phyloP scores from a whole-genome alignment of 35 echinoderm and acorn worm genomes.

The Eucidaris tribuloides region DNA sequence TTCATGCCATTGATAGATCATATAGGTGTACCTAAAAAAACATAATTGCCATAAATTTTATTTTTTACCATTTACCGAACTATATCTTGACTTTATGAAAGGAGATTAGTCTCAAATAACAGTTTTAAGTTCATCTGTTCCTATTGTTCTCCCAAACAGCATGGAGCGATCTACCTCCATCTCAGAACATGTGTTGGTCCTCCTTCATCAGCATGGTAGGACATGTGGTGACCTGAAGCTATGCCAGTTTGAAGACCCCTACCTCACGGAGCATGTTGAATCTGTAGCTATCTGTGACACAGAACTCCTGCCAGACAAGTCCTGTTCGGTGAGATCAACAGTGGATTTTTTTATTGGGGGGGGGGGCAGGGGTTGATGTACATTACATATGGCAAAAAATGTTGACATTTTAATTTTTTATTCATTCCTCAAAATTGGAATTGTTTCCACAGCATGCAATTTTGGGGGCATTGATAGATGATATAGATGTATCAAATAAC shows the following conservation, averaged over 20 bases:
- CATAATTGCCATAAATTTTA: neutral
- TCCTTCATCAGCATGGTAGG: slow-evolving; percentile 47
- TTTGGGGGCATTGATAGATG: no score
- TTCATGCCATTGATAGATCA: neutral
- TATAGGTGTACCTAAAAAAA: neutral
- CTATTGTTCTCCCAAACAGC: slow-evolving; percentile 39
- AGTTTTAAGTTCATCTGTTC: neutral
- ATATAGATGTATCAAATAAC: no score
- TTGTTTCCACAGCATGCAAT: no score
- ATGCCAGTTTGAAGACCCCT: slow-evolving; percentile 79
- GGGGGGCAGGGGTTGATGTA: no score
- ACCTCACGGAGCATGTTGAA: slow-evolving; percentile 78
- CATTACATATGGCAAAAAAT: no score
- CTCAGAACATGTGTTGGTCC: slow-evolving; percentile 56
- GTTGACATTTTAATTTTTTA: no score
- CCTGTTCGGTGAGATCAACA: no score
- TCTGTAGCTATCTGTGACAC: slow-evolving; percentile 80
- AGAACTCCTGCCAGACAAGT: no score
- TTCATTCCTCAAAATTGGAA: no score
- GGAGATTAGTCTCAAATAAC: neutral
- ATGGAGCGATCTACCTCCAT: slow-evolving; percentile 50
- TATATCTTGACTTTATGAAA: neutral
- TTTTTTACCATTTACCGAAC: neutral
- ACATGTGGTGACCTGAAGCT: slow-evolving; percentile 64
- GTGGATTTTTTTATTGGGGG: no score